Conservation (phyloP, 2,888 invertebrate genomes). For the Sphaeridia pumilis region DNA sequence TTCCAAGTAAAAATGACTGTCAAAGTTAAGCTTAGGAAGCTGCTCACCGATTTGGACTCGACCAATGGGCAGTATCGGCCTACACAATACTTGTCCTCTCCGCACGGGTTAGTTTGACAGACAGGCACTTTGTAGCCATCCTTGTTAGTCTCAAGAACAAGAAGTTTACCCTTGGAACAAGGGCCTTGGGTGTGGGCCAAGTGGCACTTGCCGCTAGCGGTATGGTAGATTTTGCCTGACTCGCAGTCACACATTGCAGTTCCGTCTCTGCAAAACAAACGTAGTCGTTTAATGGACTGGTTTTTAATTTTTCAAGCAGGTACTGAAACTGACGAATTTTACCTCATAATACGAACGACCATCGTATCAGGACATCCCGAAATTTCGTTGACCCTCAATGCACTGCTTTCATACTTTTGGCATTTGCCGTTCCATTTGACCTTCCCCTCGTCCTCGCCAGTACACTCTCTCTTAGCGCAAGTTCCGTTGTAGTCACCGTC, state of each 20-base stretch:
- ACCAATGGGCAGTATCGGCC: conserved; percentile 17
- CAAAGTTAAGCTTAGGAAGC: background rate
- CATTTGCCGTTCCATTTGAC: conserved; percentile 7
- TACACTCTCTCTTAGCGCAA: conserved; percentile 5
- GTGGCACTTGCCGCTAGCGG: conserved; percentile 22
- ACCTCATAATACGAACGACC: conserved; percentile 18
- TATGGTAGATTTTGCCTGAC: conserved; percentile 16
- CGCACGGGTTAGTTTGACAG: conserved; percentile 23
- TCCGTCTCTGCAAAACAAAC: conserved; percentile 19
- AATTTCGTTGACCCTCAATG: background rate
- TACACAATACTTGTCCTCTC: conserved; percentile 23
- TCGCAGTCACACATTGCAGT: conserved; percentile 28
- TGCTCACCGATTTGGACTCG: conserved; percentile 11
- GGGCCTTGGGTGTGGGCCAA: conserved; percentile 21
- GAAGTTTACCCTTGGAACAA: conserved; percentile 16
- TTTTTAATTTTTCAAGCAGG: background rate
- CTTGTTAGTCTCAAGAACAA: too few species aligned
- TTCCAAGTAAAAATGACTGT: too few species aligned
- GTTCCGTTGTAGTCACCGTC: background rate
- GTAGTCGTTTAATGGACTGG: background rate
- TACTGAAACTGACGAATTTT: background rate
- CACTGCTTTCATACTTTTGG: background rate
- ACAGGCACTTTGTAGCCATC: conserved; percentile 9
- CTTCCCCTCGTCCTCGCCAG: background rate
- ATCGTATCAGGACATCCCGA: conserved; percentile 21